Base-by-base conservation (phyloP, 2,113 vertebrate genomes). In the Siniperca chuatsi region DNA sequence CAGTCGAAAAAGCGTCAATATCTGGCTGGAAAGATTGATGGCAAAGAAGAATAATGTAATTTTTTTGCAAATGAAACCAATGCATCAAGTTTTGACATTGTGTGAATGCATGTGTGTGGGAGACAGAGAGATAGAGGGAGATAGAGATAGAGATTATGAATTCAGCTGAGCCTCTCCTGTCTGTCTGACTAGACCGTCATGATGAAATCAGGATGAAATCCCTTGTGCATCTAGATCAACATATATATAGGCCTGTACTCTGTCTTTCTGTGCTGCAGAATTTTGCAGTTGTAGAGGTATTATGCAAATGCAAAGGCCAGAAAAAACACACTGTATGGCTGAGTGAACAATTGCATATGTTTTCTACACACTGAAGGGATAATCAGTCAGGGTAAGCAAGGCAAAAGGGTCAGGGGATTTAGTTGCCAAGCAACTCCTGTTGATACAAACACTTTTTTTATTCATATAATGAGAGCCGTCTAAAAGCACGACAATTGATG, bases 191-290 rank as follows among this genome's bases (percentile, higher is more conserved):
- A 75, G 83, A 83, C 81, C 6, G 23, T 76, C 79, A 79, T 94
- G 91, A 92, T 91, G 90, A 91, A 92, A 93, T 92, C 86, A 79
- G 88, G 78, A 78, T 88, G 81, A 90, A 92, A 93, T 89, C 85
- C 80, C 77, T 78, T n/a, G 82, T 77, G 87, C 87, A 73, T 83
- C 67, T 84, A 87, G 66, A 83, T 78, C 79, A 83, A 78, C 81
- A 75, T 29, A 37, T 70, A 54, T 70, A 73, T 1, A n/a, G 58
- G 77, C 42, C 33, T 44, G n/a, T 68, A 40, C 37, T 78, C 37
- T 83, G 67, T 79, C 65, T 73, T 29, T 74, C 75, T 52, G n/a
- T 75, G 65, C 57, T 12, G 67, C 60, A 68, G 61, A 76, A 35
- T 70, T 83, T 72, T 77, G 25, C 40, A 78, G 55, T 10, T 50